Conservation (phyloP, 2,113 vertebrate genomes). For the Setophaga kirtlandii region DNA sequence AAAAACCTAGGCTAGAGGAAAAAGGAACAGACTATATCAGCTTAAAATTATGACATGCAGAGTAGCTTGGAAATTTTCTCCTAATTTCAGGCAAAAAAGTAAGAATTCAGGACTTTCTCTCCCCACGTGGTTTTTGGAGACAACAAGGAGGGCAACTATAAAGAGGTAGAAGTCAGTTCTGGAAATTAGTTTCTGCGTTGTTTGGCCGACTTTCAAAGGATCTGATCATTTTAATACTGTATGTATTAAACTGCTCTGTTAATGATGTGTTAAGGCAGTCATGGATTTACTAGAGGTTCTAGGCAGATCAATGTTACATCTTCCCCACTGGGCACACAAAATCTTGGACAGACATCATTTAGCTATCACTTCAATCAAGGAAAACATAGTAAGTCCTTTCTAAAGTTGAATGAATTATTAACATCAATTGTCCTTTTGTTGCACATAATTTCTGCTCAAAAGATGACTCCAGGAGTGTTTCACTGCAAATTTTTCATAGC, state of each 20-base stretch:
- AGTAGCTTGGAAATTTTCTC: background rate
- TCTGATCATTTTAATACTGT: slow-evolving; percentile 21
- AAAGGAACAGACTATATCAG: background rate
- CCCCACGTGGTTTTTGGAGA: background rate
- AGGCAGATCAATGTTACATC: background rate
- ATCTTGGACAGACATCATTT: background rate
- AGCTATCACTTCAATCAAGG: background rate
- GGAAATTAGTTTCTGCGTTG: slow-evolving; percentile 1
- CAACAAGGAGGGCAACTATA: background rate
- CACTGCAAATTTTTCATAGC: background rate
- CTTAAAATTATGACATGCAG: background rate
- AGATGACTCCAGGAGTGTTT: background rate
- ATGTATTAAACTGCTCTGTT: slow-evolving; percentile 32
- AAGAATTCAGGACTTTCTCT: background rate
- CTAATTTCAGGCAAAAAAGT: background rate
- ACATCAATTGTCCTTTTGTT: background rate
- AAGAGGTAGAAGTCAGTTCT: background rate
- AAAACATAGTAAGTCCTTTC: background rate
- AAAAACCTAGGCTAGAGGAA: background rate
- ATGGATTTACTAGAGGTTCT: slow-evolving; percentile 13
- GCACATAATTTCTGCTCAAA: background rate
- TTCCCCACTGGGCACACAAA: background rate
- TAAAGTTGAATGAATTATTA: background rate
- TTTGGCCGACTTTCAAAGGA: slow-evolving; percentile 31
- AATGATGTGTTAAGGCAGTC: slow-evolving; percentile 38